These are phyloP conservation scores for Tipula unca DNA, from an alignment of 2,888 invertebrate species.

Conservation along the genomic window DNA sequence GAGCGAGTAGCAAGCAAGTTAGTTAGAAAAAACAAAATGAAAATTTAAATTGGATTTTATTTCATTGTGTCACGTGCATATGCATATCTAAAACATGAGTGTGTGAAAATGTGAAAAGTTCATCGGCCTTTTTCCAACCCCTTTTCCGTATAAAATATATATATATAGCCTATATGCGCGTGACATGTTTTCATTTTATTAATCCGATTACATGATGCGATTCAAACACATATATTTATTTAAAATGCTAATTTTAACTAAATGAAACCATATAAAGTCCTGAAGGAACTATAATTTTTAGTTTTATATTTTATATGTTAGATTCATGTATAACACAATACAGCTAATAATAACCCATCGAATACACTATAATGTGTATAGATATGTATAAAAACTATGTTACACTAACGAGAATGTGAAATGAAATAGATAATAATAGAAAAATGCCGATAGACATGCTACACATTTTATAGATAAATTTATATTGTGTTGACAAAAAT, in stretches of 20 bases:
- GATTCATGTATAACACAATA: background rate
- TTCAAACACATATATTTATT: background rate
- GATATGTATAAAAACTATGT: too few species aligned
- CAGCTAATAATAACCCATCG: background rate
- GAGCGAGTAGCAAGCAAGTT: too few species aligned
- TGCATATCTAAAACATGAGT: background rate
- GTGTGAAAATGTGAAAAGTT: background rate
- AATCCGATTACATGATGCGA: background rate
- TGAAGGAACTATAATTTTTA: background rate
- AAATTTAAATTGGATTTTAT: too few species aligned
- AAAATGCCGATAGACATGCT: background rate
- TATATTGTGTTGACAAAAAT: background rate
- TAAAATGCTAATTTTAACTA: background rate
- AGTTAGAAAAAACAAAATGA: too few species aligned
- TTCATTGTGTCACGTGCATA: too few species aligned
- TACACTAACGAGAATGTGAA: background rate
- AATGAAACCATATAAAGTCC: background rate
- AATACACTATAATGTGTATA: background rate
- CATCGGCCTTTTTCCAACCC: background rate
- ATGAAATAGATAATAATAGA: background rate
- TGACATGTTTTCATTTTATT: background rate
- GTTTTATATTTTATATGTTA: background rate
- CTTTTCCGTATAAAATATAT: background rate
- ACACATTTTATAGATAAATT: background rate
- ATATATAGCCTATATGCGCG: background rate